A percentile compares a stretch with the other conserved stretches of the same genome.
These are phyloP conservation scores for Acropternis orthonyx DNA, from an alignment of 2,797 vertebrate genomes.

Conservation along the genomic window DNA sequence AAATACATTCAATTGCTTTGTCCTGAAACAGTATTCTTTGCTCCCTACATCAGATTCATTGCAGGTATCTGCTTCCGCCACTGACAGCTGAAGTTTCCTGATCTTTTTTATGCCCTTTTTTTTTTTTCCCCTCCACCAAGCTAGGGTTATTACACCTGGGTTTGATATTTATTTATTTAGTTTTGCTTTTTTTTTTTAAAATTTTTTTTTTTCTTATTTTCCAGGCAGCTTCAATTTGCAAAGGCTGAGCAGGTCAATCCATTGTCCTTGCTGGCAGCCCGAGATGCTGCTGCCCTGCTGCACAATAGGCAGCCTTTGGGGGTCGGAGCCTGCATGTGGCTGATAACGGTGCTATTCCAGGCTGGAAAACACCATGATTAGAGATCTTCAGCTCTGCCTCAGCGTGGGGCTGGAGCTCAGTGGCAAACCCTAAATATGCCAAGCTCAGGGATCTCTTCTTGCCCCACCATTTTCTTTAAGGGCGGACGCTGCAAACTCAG, in stretches of 20 bases:
- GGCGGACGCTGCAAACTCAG: neutral
- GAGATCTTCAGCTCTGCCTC: constrained; percentile 20
- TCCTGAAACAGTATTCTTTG: neutral
- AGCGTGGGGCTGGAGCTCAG: neutral
- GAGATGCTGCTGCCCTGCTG: constrained; percentile 37
- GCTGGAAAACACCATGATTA: constrained; percentile 58
- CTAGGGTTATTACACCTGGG: neutral
- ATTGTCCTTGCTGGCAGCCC: constrained; percentile 67
- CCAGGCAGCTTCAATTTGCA: constrained; percentile 25
- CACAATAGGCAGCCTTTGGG: constrained; percentile 58
- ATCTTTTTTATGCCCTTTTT: neutral
- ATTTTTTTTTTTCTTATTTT: neutral
- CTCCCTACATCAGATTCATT: neutral
- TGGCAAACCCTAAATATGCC: neutral
- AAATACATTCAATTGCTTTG: neutral
- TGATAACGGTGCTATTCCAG: constrained; percentile 66
- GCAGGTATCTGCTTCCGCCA: neutral
- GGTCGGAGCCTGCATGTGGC: constrained; percentile 59
- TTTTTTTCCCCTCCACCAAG: neutral
- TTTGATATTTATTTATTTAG: neutral
- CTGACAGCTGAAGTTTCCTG: neutral
- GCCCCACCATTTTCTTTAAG: neutral
- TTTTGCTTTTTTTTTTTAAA: neutral
- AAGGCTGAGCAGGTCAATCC: constrained; percentile 55
- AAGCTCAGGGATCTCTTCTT: neutral